A percentile compares a stretch with the other conserved stretches of the same genome.
These are phyloP conservation scores for Tangachromis dhanisi DNA, from an alignment of 2,113 vertebrate genomes.

Conservation along the genomic window DNA sequence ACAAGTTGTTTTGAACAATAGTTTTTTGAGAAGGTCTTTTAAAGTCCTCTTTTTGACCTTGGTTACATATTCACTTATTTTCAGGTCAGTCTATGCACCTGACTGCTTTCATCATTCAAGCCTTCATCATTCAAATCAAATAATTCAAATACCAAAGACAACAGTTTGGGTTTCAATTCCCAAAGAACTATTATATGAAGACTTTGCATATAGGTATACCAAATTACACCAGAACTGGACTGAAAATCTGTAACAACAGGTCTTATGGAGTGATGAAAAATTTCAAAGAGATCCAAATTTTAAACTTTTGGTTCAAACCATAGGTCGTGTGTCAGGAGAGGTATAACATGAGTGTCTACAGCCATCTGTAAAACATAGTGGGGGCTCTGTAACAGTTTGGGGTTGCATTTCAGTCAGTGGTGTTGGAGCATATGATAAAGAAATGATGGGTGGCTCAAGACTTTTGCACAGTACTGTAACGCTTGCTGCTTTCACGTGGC, in stretches of 20 bases:
- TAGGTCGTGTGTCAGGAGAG: neutral
- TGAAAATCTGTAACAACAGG: neutral
- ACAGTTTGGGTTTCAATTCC: neutral
- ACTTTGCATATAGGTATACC: neutral
- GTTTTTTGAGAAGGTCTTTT: neutral
- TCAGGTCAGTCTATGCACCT: neutral
- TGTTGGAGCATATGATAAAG: neutral
- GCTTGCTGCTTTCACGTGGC: neutral
- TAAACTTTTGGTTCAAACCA: neutral
- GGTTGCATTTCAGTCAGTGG: neutral
- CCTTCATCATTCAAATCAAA: neutral
- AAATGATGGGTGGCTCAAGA: neutral
- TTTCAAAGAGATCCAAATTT: neutral
- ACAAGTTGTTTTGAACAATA: neutral
- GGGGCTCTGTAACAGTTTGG: neutral
- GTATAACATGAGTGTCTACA: neutral
- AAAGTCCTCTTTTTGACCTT: neutral
- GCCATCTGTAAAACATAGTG: neutral
- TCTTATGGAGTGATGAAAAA: neutral
- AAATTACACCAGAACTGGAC: neutral
- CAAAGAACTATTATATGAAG: neutral
- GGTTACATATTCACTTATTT: neutral
- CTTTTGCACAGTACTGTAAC: neutral
- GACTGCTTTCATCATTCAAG: neutral
- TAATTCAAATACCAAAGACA: neutral